Evolutionary conservation across 2,888 invertebrate species (phyloP), one percentile per base, ranked within the genome.

Genomic region (Trachelus iudaicus): DNA sequence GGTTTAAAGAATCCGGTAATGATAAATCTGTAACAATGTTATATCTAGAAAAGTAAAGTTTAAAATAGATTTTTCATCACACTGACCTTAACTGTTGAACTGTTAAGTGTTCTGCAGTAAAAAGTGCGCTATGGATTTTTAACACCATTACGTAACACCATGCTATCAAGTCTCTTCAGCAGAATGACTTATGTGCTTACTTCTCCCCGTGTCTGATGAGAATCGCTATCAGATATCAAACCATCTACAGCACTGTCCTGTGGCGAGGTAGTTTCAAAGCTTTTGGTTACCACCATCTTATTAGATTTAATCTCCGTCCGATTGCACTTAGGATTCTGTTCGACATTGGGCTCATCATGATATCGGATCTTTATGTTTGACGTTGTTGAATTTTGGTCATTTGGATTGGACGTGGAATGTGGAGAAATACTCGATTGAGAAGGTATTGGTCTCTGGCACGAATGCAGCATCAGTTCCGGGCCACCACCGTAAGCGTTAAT

Each of bases 401-500:
- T 90, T 75, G 90, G 86, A 85, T 88, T 90, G 74, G 89, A 89
- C 75, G 87, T 86, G 90, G 91, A 91, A 91, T 91, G 91, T 89
- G 88, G 82, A 79, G 91, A 88, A 82, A 88, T 82, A 83, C 86
- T 90, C 76, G 91, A 87, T 80, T 91, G 91, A 31, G 86, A 77
- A 34, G 80, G 80, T 68, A 85, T 81, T 71, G 89, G 83, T 74
- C 91, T 88, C 83, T 90, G 91, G 82, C 89, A 90, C 6, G 91
- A 89, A 77, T 91, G 90, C 34, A 93, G 85, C 83, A 93, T 89
- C 71, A 97, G 93, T 88, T 97, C 97, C 0, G 98, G 98, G 0
- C 98, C 98, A 1, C 98, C 98, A 13, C 97, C 96, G 90, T 98
- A 98, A 76, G 96, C 96, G 80, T 94, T 94, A 76, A 95, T 94